Evolutionary conservation across 1,140 invertebrate species (phyloP).

Genomic region (Drosophila aff.): DNA sequence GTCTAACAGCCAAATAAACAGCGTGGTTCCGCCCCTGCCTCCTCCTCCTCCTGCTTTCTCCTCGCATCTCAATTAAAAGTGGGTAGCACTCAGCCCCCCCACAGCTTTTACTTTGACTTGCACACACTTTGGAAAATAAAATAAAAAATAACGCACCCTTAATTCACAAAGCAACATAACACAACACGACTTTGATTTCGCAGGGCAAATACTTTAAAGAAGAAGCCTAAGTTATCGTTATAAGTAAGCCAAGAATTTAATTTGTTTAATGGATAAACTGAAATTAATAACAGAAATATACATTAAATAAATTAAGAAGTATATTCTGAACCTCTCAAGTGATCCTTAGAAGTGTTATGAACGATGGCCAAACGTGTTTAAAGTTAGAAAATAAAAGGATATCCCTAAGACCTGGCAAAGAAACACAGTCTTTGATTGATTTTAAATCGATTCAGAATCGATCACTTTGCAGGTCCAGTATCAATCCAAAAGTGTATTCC

Average conservation of each 20-base stretch:
- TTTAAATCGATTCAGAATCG: background rate
- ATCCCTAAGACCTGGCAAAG: background rate
- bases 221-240: background rate
- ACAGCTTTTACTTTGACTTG: too few relatives aligned
- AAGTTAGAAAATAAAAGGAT: background rate
- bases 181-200: background rate
- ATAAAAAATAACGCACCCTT: constrained; percentile 5
- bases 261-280: too few relatives aligned
- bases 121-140: constrained; percentile 4
- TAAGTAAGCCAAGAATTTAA: background rate
- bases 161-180: background rate
- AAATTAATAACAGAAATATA: too few relatives aligned
- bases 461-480: background rate
- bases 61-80: constrained; percentile 47
- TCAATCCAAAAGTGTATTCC: too few relatives aligned
- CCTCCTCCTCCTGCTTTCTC: background rate
- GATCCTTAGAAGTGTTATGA: background rate
- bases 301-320: background rate
- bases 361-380: background rate
- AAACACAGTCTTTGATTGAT: background rate
- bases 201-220: background rate
- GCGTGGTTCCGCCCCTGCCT: constrained; percentile 7
- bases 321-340: background rate
- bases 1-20: constrained; percentile 66
- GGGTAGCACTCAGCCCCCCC: constrained; percentile 5